Conservation (phyloP, 2,797 vertebrate genomes). For the Crocidura indochinensis region DNA sequence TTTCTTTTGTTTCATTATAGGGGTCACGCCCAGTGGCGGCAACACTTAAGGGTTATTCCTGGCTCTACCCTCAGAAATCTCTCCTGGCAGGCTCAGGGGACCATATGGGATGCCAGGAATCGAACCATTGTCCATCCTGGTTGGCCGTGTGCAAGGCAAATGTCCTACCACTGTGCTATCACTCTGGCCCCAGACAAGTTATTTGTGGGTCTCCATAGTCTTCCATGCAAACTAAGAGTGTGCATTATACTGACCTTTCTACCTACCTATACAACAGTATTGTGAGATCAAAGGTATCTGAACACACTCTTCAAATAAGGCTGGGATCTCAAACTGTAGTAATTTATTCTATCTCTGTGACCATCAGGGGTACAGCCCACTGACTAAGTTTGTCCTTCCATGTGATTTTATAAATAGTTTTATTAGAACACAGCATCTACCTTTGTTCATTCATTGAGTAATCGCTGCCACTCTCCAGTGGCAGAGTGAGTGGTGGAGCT, state of each 20-base stretch:
- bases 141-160: no score
- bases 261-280: neutral
- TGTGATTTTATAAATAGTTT: slow-evolving; percentile 57
- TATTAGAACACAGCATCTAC: slow-evolving; percentile 2
- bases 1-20: no score
- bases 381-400: neutral
- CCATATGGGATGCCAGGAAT: no score
- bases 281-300: neutral
- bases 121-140: no score
- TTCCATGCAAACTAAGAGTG: neutral
- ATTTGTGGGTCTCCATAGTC: neutral
- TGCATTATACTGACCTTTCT: neutral
- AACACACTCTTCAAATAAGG: slow-evolving; percentile 28
- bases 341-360: neutral
- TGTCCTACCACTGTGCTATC: no score
- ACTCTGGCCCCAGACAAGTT: no score
- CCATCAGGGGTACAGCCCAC: neutral
- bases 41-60: no score
- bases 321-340: neutral
- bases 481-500: neutral
- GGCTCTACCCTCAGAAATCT: no score
- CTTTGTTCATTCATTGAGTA: neutral
- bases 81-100: no score
- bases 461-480: neutral
- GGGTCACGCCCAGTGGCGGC: no score